These are phyloP conservation scores for Knipowitschia caucasica DNA, from an alignment of 2,797 vertebrate species.

Conservation along the genomic window DNA sequence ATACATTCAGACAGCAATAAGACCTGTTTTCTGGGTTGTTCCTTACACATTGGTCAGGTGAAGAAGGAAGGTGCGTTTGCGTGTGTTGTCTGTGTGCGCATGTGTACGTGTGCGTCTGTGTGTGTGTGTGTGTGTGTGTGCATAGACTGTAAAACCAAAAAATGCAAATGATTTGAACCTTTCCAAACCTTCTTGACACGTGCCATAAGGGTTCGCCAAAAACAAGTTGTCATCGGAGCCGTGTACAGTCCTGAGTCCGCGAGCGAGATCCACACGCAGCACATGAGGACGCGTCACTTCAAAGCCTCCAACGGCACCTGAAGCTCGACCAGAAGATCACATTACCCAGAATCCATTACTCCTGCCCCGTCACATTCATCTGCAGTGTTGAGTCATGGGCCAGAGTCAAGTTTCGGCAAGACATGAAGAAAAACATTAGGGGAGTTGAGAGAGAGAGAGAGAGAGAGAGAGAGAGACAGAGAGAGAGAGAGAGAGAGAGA, in stretches of 20 bases:
- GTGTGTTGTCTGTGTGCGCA: too few relatives aligned
- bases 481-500: too few relatives aligned
- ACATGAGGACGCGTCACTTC: not conserved
- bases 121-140: too few relatives aligned
- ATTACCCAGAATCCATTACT: not conserved
- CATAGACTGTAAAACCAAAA: too few relatives aligned
- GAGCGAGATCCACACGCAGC: constrained; percentile 13
- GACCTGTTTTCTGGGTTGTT: too few relatives aligned
- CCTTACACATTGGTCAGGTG: too few relatives aligned
- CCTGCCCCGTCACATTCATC: constrained; percentile 16
- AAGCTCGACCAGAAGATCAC: not conserved
- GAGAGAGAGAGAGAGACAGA: too few relatives aligned
- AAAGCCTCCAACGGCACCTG: constrained; percentile 10
- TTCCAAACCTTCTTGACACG: too few relatives aligned
- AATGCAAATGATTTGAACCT: too few relatives aligned
- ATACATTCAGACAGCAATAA: too few relatives aligned
- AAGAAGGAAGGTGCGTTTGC: too few relatives aligned
- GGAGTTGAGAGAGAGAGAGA: not conserved
- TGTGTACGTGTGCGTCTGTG: too few relatives aligned
- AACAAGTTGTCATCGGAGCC: constrained; percentile 29
- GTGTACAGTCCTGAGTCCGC: not conserved
- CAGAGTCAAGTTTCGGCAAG: constrained; percentile 28
- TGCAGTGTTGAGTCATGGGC: constrained; percentile 8
- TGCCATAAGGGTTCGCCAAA: constrained; percentile 20
- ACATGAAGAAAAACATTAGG: constrained; percentile 38